Evolutionary conservation across 1,140 invertebrate genomes (phyloP).

Genomic region (Rhopalosiphum maidis): DNA sequence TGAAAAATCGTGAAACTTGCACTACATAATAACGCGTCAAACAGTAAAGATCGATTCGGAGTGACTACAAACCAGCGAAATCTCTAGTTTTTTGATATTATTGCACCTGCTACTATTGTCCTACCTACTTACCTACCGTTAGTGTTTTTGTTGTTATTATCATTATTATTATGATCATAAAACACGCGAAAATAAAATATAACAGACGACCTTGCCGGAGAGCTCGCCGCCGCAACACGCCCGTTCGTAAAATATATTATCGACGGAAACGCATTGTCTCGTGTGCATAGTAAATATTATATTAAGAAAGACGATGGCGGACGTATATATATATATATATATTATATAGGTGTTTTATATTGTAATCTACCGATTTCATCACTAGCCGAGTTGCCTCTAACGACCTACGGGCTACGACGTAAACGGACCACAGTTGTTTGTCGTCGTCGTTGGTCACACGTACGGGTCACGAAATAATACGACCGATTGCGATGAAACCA

Average conservation of each 20-base stretch:
- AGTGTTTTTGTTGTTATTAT: background rate
- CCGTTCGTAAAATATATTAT: background rate
- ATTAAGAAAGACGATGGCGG: background rate
- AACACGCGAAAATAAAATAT: constrained; percentile 10
- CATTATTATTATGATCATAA: background rate
- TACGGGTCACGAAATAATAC: background rate
- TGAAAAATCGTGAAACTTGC: background rate
- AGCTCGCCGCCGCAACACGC: background rate
- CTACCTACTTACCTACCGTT: background rate
- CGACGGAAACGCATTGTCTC: constrained; percentile 15
- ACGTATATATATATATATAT: background rate
- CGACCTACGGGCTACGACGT: background rate
- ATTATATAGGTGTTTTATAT: background rate
- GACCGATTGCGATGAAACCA: background rate
- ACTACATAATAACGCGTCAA: background rate
- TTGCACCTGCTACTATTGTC: background rate
- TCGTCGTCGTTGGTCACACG: background rate
- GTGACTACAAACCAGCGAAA: background rate
- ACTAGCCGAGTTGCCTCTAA: background rate
- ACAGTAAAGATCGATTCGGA: background rate
- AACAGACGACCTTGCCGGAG: background rate
- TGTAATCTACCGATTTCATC: constrained; percentile 8
- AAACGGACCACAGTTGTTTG: background rate
- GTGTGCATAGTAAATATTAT: background rate
- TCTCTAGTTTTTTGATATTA: background rate